A percentile compares a stretch with the other conserved stretches of the same genome.
These are phyloP conservation scores for Bothrops jararaca DNA, from an alignment of 2,113 vertebrate genomes.

Conservation along the genomic window DNA sequence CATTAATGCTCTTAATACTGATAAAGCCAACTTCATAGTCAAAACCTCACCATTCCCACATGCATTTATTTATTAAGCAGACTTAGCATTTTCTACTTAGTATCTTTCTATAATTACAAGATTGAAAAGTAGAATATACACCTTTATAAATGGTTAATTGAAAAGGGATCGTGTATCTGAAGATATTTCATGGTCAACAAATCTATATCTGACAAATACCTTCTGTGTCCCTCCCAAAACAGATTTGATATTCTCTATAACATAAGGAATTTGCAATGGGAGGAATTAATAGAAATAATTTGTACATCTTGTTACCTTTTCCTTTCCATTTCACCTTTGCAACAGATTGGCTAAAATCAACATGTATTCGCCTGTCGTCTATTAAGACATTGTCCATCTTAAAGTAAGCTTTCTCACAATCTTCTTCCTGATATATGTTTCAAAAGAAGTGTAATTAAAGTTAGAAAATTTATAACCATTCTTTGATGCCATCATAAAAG, in stretches of 20 bases:
- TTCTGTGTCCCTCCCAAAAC: neutral
- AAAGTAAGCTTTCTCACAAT: constrained; percentile 97
- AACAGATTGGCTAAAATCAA: constrained; percentile 98
- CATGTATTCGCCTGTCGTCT: constrained; percentile 93
- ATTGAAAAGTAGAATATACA: neutral
- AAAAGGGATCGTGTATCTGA: neutral
- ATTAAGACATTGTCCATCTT: constrained; percentile 99
- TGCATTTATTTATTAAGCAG: neutral
- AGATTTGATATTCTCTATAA: neutral
- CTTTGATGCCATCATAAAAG: constrained; percentile 4
- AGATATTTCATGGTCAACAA: neutral
- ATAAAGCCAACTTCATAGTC: neutral
- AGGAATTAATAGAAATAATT: constrained; percentile 10
- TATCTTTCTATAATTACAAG: neutral
- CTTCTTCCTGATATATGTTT: constrained; percentile 79
- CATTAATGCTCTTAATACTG: no score
- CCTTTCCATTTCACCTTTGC: constrained; percentile 97
- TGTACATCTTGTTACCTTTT: constrained; percentile 77
- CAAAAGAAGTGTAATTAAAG: neutral
- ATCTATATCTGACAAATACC: neutral
- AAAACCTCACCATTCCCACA: neutral
- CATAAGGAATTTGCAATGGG: neutral
- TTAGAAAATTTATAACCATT: neutral
- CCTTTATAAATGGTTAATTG: neutral
- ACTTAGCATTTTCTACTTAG: neutral